phyloP scores from a whole-genome alignment of 2,888 invertebrate genomes.

The Andrena marginata region DNA sequence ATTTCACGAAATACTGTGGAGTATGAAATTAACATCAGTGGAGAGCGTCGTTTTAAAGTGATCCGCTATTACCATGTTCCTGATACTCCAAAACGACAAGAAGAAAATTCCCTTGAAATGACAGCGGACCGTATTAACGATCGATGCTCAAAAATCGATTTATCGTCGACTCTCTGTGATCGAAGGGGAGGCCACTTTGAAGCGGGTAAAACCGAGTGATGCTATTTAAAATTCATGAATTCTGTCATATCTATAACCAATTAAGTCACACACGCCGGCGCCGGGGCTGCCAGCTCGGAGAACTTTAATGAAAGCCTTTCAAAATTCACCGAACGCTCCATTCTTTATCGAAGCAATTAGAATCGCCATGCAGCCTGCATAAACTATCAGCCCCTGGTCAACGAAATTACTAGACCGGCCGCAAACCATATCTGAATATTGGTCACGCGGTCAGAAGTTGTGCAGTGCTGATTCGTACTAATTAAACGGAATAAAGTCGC shows the following conservation, averaged over 20 bases:
- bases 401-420: conserved; percentile 63
- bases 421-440: conserved; percentile 57
- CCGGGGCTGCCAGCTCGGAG: conserved; percentile 45
- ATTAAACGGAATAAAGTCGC: conserved; percentile 36
- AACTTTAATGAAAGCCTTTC: conserved; percentile 79
- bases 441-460: conserved; percentile 51
- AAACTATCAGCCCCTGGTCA: conserved; percentile 66
- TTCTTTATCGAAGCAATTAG: conserved; percentile 79
- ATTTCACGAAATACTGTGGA: too few relatives aligned
- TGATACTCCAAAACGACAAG: conserved; percentile 5
- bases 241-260: conserved; percentile 77
- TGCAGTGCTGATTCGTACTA: conserved; percentile 26
- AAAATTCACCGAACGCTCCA: conserved; percentile 76
- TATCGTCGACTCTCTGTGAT: conserved; percentile 59
- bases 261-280: conserved; percentile 76
- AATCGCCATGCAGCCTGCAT: conserved; percentile 70
- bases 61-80: conserved; percentile 1
- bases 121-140: conserved; percentile 47
- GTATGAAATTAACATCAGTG: neutral
- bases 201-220: conserved; percentile 31
- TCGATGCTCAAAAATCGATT: conserved; percentile 46
- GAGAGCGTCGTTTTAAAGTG: neutral
- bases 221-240: conserved; percentile 79
- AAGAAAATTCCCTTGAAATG: conserved; percentile 16
- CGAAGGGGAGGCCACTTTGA: conserved; percentile 44